Percentiles rank a stretch among this genome's conserved stretches.
Conservation (phyloP, 30 jellyfish, hydroid and myxozoan species). For the Turritopsis dohrnii region DNA sequence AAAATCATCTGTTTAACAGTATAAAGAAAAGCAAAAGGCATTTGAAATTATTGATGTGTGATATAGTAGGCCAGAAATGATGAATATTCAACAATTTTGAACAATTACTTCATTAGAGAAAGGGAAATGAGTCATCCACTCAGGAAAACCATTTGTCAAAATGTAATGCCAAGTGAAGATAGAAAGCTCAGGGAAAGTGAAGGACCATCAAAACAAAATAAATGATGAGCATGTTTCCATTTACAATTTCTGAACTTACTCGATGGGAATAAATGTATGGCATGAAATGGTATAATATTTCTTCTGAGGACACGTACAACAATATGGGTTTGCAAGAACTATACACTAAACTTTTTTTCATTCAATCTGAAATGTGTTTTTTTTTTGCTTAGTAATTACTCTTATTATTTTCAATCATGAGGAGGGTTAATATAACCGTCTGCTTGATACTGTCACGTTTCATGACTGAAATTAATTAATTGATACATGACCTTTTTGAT, state of each 20-base stretch:
- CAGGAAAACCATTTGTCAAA: not conserved
- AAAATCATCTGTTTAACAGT: not conserved
- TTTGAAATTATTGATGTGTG: not conserved
- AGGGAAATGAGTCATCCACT: not conserved
- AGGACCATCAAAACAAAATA: not conserved
- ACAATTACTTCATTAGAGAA: not conserved
- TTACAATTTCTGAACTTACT: too few species aligned
- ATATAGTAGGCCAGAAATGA: not conserved
- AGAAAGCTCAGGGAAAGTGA: too few species aligned
- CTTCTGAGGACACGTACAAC: too few species aligned
- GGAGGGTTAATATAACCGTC: not conserved
- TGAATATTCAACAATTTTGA: not conserved
- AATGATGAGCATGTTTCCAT: too few species aligned
- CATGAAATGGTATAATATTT: too few species aligned
- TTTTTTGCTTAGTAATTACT: not conserved
- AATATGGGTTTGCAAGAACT: too few species aligned
- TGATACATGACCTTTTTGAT: not conserved
- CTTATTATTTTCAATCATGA: not conserved
- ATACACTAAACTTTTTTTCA: too few species aligned
- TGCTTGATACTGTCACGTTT: not conserved
- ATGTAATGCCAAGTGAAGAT: not conserved
- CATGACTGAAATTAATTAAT: not conserved
- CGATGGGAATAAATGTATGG: too few species aligned
- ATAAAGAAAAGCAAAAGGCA: not conserved
- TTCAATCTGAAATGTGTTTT: not conserved